Base-by-base conservation (phyloP, 2,888 invertebrate genomes). In the Furcula furcula region DNA sequence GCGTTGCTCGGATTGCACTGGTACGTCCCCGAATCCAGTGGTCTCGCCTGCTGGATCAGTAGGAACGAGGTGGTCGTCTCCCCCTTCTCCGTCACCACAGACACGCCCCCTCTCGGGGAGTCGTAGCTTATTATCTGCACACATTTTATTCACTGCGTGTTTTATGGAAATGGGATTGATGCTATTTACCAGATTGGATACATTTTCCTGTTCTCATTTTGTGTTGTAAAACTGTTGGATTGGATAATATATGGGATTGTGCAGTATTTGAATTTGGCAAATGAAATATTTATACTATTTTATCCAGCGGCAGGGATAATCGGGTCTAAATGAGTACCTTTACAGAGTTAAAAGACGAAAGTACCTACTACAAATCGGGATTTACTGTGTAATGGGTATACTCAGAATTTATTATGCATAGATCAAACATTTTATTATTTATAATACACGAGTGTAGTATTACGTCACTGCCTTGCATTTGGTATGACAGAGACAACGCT, bases 1-100 rank as follows among this genome's bases (percentile, higher is more conserved):
- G 97, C 95, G 88, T 97, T 97, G 88, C 97, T 96, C 68, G 97
- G 97, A 90, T 96, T 95, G 89, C 97, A 97, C 80, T 96, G 95
- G 89, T 97, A 97, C 69, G 93, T 94, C 64, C 97, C 97, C 32
- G 96, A 96, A 80, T 97, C 97, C 30, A 95, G 91, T 37, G 95
- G 94, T 73, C 93, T 91, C 34, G 97, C 97, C 76, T 93, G 94
- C 88, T 96, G 96, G 68, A 97, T 96, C 63, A 97, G 91, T 57
- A 97, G 91, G 83, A 95, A 96, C 56, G 97, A 97, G 55, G 95
- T 95, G 49, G 97, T 97, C 34, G 94, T 96, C 81, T 96, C 95
- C 34, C 97, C 96, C 75, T 96, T 95, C 83, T 96, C 96, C 39
- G 96, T 97, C 53, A 97, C 94, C 38, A 97, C 96, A 43, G 95